Percentiles rank a stretch among this genome's conserved stretches.
Conservation (phyloP, 1,140 invertebrate genomes). For the Drosophila subobscura region DNA sequence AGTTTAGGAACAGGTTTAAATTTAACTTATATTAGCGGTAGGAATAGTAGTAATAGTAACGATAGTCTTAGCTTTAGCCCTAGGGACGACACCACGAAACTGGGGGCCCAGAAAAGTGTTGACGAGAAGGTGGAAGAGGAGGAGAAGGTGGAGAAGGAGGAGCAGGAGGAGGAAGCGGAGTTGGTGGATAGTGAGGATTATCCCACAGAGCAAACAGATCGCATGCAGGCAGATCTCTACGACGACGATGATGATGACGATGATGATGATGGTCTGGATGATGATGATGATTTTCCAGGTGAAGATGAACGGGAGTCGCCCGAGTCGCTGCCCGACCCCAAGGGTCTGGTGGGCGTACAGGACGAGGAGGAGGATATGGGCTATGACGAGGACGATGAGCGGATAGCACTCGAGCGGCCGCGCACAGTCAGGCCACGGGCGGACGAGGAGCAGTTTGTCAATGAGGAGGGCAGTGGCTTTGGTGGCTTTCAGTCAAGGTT, state of each 20-base stretch:
- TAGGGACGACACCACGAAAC: conserved; percentile 58
- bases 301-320: conserved; percentile 45
- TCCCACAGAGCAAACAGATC: conserved; percentile 65
- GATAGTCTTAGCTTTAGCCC: conserved; percentile 67
- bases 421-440: conserved; percentile 51
- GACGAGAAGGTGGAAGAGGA: conserved; percentile 1
- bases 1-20: conserved; percentile 82
- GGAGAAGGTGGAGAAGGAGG: not conserved
- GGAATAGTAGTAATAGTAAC: conserved; percentile 68
- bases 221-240: conserved; percentile 78
- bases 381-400: conserved; percentile 80
- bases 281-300: conserved; percentile 41
- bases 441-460: conserved; percentile 73
- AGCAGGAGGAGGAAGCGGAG: conserved; percentile 5
- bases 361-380: conserved; percentile 82
- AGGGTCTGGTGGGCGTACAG: conserved; percentile 37
- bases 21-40: conserved; percentile 69
- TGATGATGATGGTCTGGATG: conserved; percentile 64
- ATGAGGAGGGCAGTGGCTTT: conserved; percentile 76
- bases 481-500: conserved; percentile 52
- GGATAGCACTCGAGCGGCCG: conserved; percentile 70
- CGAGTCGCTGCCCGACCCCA: conserved; percentile 57
- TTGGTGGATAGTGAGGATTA: conserved; percentile 50
- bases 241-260: conserved; percentile 65
- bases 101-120: conserved; percentile 13